Evolutionary conservation across 2,113 vertebrate genomes (phyloP), one percentile per base, ranked within the genome.

Genomic region (Barbus barbus): DNA sequence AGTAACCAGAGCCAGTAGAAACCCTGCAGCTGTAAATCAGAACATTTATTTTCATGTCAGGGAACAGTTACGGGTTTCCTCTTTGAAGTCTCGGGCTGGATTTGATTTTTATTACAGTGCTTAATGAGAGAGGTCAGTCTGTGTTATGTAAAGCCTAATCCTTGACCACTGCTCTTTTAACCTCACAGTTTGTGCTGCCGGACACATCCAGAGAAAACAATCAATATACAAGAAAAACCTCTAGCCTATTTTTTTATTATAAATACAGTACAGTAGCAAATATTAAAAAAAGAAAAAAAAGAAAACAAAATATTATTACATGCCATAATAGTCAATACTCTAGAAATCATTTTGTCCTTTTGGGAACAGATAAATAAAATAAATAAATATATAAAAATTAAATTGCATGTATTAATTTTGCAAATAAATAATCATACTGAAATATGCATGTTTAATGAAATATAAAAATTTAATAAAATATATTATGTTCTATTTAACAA

Each of bases 1-100:
- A n/a, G n/a, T n/a, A n/a, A n/a, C n/a, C n/a, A n/a, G n/a, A n/a
- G n/a, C n/a, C n/a, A n/a, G n/a, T n/a, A n/a, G n/a, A n/a, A 41
- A 41, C 18, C 67, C 33, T 77, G 48, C 69, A 60, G 78, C 74
- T 87, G 48, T 79, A 88, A 86, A 84, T 86, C 73, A 63, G 78
- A 36, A 6, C 38, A 44, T 33, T 80, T 86, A 33, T 48, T 71
- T 74, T 41, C 38, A 61, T n/a, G 36, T 77, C 81, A 81, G 74
- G 41, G 78, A 75, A 28, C 26, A 36, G 78, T 48, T 84, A 26
- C 11, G 9, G 22, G 56, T 78, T 89, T 86, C 73, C 83, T 84
- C 48, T 82, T 46, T 73, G 78, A 87, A 38, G 36, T 81, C 86
- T 48, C 22, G 31, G 48, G 26, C 56, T 80, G 78, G 79, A 81